Evolutionary conservation across 2,888 invertebrate genomes (phyloP).

Genomic region (Cyaniris semiargus): DNA sequence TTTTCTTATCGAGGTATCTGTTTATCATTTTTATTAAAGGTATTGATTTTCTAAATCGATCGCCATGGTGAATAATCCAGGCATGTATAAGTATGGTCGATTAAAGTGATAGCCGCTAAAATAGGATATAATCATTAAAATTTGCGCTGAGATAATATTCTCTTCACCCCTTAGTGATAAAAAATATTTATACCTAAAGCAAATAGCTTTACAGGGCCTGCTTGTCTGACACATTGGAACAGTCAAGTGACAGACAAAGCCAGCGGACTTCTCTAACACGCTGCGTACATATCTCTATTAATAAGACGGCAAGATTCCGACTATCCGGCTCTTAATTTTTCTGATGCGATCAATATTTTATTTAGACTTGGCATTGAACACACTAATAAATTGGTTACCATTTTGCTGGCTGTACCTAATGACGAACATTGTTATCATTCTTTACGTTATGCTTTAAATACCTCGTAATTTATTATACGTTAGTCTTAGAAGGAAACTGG

Average conservation of each 20-base stretch:
- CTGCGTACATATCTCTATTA: too few relatives aligned
- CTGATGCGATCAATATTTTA: not conserved
- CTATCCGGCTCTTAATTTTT: not conserved
- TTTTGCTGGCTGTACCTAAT: constrained; percentile 5
- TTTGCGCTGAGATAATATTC: too few relatives aligned
- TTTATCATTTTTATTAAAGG: not conserved
- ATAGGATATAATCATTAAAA: too few relatives aligned
- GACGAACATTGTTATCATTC: not conserved
- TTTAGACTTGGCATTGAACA: not conserved
- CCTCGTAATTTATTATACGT: not conserved
- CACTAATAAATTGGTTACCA: not conserved
- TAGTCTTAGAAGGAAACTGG: not conserved
- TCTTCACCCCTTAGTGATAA: too few relatives aligned
- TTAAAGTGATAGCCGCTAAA: too few relatives aligned
- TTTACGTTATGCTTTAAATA: not conserved
- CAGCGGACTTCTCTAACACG: too few relatives aligned
- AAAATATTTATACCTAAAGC: too few relatives aligned
- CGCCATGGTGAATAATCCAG: not conserved
- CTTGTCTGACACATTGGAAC: too few relatives aligned
- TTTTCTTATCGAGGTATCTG: not conserved
- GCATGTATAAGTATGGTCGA: not conserved
- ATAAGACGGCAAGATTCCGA: too few relatives aligned
- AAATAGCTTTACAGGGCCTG: too few relatives aligned
- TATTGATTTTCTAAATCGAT: not conserved
- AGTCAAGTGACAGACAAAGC: too few relatives aligned